Evolutionary conservation across 2,113 vertebrate genomes (phyloP).

Genomic region (Pomatorhinus ruficollis): DNA sequence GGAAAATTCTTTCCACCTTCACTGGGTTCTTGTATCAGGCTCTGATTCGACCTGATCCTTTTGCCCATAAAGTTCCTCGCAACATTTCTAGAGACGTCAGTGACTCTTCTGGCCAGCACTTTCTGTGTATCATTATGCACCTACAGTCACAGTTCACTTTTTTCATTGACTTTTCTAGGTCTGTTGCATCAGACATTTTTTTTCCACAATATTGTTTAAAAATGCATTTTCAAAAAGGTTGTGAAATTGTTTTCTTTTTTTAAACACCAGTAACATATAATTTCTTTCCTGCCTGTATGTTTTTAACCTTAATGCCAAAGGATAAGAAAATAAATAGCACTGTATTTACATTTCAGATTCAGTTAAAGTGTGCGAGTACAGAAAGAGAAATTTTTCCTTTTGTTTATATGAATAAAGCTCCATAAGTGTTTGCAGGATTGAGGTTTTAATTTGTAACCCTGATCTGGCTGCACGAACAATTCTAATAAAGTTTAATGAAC

Average conservation of each 20-base stretch:
- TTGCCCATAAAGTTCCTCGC: not conserved
- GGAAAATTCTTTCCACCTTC: not conserved
- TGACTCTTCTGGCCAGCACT: not conserved
- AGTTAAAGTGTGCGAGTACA: not conserved
- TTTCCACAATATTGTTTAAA: not conserved
- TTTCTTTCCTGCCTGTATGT: not conserved
- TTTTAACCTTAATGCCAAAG: not conserved
- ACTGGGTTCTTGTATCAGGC: not conserved
- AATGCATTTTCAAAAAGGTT: not conserved
- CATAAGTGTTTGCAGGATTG: constrained; percentile 23
- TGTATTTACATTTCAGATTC: not conserved
- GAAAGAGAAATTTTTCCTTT: not conserved
- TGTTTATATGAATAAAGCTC: not conserved
- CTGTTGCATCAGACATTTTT: not conserved
- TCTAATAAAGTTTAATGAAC: constrained; percentile 71
- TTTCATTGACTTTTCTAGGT: not conserved
- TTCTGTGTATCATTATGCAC: not conserved
- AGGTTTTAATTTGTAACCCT: constrained; percentile 55
- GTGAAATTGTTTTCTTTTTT: not conserved
- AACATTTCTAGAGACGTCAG: not conserved
- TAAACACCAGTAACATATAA: not conserved
- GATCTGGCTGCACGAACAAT: constrained; percentile 51
- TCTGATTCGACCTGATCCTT: not conserved
- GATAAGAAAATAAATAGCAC: not conserved
- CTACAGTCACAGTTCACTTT: not conserved